Evolutionary conservation across 2,888 invertebrate genomes (phyloP).

Genomic region (Hydroisotoma schaefferi): DNA sequence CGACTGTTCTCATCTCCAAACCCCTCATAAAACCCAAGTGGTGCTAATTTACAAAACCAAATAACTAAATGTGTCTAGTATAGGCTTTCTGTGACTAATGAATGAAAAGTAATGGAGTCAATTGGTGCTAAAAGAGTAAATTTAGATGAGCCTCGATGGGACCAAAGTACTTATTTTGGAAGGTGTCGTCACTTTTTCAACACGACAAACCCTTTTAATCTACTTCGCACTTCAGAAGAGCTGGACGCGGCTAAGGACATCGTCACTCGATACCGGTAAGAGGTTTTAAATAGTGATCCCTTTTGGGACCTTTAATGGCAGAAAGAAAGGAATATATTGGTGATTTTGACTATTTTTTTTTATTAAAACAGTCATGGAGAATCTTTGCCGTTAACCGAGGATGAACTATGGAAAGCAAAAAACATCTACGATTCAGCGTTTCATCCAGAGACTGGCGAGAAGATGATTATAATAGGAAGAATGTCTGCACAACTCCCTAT

Average conservation of each 20-base stretch:
- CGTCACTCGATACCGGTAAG: constrained; percentile 54
- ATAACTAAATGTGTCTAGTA: too few species aligned
- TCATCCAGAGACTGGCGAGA: constrained; percentile 97
- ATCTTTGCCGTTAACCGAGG: constrained; percentile 59
- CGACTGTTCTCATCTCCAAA: too few species aligned
- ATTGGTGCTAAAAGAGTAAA: constrained; percentile 20
- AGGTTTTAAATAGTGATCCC: too few species aligned
- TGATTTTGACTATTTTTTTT: constrained; percentile 2
- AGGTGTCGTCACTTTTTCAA: constrained; percentile 59
- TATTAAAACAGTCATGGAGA: constrained; percentile 28
- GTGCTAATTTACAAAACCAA: too few species aligned
- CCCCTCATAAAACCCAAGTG: too few species aligned
- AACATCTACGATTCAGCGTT: constrained; percentile 96
- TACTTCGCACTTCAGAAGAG: constrained; percentile 54
- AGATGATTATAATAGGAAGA: constrained; percentile 84
- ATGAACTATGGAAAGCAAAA: constrained; percentile 89
- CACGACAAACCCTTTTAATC: constrained; percentile 60
- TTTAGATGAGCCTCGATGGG: constrained; percentile 59
- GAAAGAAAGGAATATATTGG: too few species aligned
- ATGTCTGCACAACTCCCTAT: constrained; percentile 99
- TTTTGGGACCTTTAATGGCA: too few species aligned
- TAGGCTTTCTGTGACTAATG: too few species aligned
- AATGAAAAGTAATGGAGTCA: too few species aligned
- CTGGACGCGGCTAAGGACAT: constrained; percentile 56
- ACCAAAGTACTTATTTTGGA: constrained; percentile 58